These are phyloP conservation scores for Peromyscus maniculatus DNA, from an alignment of 2,113 vertebrate genomes.

Conservation along the genomic window DNA sequence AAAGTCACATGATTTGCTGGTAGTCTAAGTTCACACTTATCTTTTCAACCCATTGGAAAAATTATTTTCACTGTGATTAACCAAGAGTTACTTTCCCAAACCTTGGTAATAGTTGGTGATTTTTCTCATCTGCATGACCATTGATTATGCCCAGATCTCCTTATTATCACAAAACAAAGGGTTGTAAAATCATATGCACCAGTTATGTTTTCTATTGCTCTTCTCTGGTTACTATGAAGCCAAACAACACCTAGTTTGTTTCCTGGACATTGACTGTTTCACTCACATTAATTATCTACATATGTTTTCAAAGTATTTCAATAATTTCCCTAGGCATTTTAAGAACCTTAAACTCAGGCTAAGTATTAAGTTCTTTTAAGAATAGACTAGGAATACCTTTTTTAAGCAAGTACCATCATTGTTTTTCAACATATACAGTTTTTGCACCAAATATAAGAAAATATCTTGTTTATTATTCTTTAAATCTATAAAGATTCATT, in stretches of 20 bases:
- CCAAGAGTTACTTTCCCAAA: background rate
- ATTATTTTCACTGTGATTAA: background rate
- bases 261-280: background rate
- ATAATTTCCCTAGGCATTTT: background rate
- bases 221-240: background rate
- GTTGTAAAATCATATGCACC: background rate
- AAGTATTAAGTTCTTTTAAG: background rate
- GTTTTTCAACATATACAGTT: background rate
- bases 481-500: background rate
- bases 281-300: background rate
- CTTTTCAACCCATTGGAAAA: background rate
- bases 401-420: background rate
- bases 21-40: background rate
- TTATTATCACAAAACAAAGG: background rate
- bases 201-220: background rate
- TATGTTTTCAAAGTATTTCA: background rate
- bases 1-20: background rate
- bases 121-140: background rate
- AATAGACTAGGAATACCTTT: background rate
- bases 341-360: background rate
- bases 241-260: background rate
- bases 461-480: background rate
- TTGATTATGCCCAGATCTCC: background rate
- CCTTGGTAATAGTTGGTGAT: background rate
- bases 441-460: background rate